A percentile compares a stretch with the other conserved stretches of the same genome.
Evolutionary conservation across 2,113 vertebrate genomes (phyloP).

Genomic region (Illadopsis cleaveri): DNA sequence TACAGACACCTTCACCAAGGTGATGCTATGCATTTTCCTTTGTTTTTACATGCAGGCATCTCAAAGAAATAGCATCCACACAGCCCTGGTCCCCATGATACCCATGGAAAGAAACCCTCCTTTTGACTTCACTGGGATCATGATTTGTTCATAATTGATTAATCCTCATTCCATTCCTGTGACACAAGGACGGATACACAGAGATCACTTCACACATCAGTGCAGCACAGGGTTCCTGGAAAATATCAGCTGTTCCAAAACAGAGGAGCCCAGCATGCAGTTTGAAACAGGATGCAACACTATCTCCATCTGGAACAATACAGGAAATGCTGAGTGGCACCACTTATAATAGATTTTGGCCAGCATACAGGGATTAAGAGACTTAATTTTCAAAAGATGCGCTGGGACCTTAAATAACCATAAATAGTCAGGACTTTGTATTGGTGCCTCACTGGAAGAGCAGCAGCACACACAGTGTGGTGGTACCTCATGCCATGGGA

Average conservation of each 20-base stretch:
- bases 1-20: not conserved
- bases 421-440: constrained; percentile 37
- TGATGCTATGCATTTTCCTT: not conserved
- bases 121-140: not conserved
- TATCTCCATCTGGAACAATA: constrained; percentile 29
- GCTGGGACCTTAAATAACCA: not conserved
- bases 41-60: not conserved
- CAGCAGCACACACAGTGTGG: not conserved
- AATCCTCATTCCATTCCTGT: constrained; percentile 36
- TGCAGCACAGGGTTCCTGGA: not conserved
- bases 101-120: not conserved
- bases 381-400: constrained; percentile 18
- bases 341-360: constrained; percentile 49
- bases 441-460: not conserved
- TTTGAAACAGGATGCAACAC: constrained; percentile 4
- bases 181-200: constrained; percentile 2
- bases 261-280: not conserved
- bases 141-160: not conserved
- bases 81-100: not conserved
- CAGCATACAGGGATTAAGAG: constrained; percentile 24
- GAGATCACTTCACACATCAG: not conserved
- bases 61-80: not conserved
- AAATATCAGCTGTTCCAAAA: constrained; percentile 25
- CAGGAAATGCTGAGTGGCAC: constrained; percentile 26
- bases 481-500: not conserved